A percentile compares a stretch with the other conserved stretches of the same genome.
Evolutionary conservation across 2,797 vertebrate species (phyloP).

Genomic region (Pristis pectinata): DNA sequence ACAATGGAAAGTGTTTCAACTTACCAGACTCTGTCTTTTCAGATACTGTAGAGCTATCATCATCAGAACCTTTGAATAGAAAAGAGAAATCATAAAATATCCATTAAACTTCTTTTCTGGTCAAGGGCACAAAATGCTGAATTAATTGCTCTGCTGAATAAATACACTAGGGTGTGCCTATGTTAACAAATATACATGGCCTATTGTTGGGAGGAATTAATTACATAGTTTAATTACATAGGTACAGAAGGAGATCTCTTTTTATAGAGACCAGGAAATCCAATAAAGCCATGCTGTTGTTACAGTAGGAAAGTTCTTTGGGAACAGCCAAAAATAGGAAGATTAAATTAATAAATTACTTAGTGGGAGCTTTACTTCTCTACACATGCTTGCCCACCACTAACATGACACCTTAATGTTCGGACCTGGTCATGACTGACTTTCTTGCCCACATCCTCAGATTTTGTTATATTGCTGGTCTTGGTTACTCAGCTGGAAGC

Average conservation of each 20-base stretch:
- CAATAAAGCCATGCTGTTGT: not conserved
- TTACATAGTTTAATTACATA: not conserved
- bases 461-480: not conserved
- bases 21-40: constrained; percentile 20
- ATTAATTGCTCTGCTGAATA: not conserved
- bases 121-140: not conserved
- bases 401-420: not conserved
- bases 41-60: not conserved
- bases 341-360: not conserved
- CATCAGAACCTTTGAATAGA: not conserved
- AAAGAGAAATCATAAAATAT: not conserved
- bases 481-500: not conserved
- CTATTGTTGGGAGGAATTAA: not conserved
- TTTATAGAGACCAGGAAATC: not conserved
- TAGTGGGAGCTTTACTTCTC: too few species aligned
- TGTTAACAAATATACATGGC: not conserved
- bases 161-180: not conserved
- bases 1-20: not conserved
- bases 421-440: not conserved
- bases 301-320: not conserved
- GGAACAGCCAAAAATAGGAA: not conserved
- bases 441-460: not conserved
- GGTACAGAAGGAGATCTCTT: not conserved
- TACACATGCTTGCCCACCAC: not conserved
- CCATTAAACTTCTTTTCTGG: not conserved